phyloP scores from a whole-genome alignment of 2,113 vertebrate species.

The Barnardius zonarius region DNA sequence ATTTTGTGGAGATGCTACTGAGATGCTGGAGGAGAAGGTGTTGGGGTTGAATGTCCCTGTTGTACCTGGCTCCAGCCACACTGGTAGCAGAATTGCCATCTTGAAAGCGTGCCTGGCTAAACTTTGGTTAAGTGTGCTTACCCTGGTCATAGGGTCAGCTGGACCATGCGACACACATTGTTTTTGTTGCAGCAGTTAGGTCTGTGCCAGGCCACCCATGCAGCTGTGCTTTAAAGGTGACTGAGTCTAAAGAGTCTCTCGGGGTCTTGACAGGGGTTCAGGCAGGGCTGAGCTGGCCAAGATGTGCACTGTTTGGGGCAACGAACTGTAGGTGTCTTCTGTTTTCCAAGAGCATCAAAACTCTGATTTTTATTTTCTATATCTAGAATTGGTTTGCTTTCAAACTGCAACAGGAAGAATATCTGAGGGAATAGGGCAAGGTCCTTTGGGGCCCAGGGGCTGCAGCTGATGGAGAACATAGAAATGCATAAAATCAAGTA shows the following conservation, averaged over 20 bases:
- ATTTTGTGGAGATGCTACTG: background rate
- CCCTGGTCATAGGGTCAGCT: background rate
- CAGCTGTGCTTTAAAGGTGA: background rate
- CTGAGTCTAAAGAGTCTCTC: background rate
- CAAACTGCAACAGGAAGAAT: background rate
- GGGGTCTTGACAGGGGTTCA: background rate
- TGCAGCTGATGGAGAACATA: background rate
- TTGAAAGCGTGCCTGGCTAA: background rate
- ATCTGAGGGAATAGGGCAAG: background rate
- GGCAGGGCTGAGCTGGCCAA: background rate
- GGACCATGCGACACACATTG: accelerated
- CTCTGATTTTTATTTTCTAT: background rate
- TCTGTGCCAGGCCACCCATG: background rate
- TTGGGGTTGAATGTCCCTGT: background rate
- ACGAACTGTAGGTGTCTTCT: background rate
- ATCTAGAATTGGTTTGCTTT: background rate
- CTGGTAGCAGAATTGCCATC: background rate
- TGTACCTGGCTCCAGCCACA: background rate
- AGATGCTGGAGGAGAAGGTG: background rate
- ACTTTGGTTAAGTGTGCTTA: background rate
- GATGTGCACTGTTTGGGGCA: background rate
- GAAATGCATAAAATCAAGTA: background rate
- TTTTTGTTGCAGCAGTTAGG: background rate
- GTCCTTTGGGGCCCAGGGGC: background rate
- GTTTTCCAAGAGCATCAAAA: background rate